A percentile compares a stretch with the other conserved stretches of the same genome.
Conservation (phyloP, 2,888 invertebrate species). For the Griposia aprilina region DNA sequence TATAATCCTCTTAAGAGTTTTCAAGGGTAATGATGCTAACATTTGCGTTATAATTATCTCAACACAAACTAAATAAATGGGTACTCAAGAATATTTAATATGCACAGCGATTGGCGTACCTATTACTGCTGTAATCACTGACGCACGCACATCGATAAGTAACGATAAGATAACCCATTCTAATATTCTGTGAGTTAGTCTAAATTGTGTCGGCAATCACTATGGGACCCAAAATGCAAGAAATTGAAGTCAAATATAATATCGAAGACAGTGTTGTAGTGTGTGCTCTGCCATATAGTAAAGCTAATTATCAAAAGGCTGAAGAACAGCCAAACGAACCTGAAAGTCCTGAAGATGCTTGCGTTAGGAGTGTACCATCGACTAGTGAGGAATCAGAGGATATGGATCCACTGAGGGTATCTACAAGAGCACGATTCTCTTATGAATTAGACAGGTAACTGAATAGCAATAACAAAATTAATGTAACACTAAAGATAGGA, state of each 20-base stretch:
- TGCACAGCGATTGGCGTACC: slow-evolving; percentile 10
- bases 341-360: not conserved
- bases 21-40: not conserved
- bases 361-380: not conserved
- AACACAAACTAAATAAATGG: slow-evolving; percentile 1
- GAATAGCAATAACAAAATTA: not conserved
- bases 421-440: slow-evolving; percentile 50
- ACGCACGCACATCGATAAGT: slow-evolving; percentile 42
- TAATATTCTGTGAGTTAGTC: slow-evolving; percentile 24
- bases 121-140: slow-evolving; percentile 35
- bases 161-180: slow-evolving; percentile 49
- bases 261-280: slow-evolving; percentile 5
- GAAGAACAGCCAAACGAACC: not conserved
- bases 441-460: slow-evolving; percentile 61
- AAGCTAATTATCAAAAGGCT: slow-evolving; percentile 34
- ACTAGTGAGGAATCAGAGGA: slow-evolving; percentile 7
- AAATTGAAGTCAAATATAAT: slow-evolving; percentile 8
- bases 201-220: slow-evolving; percentile 4
- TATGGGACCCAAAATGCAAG: slow-evolving; percentile 49
- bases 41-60: not conserved
- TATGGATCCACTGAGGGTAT: slow-evolving; percentile 17
- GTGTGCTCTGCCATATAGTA: slow-evolving; percentile 53
- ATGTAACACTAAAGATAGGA: not conserved
- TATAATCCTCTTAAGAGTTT: too few species aligned
- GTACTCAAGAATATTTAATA: not conserved